Evolutionary conservation across 1,140 invertebrate species (phyloP), one percentile per base, ranked within the genome.

Genomic region (Temnothorax nylanderi): DNA sequence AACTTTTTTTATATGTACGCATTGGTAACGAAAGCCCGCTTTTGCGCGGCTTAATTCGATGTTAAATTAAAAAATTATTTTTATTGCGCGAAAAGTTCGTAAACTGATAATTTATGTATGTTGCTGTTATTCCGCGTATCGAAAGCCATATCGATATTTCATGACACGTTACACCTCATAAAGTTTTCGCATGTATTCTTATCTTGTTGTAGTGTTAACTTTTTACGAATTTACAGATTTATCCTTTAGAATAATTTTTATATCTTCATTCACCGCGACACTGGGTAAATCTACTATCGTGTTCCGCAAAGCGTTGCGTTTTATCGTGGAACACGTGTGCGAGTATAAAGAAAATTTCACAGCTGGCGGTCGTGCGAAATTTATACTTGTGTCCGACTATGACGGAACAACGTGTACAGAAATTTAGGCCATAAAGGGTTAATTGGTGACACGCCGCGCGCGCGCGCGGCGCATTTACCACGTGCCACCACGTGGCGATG

Each of bases 341-440:
- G n/a, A 32, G 8, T 32, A 37, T 26, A 21, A 41, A 85, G 64
- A 85, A 77, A 88, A 77, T 88, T 71, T 44, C 41, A 58, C 56
- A 54, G 21, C 65, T 18, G 41, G 60, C 6, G n/a, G 41, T 13
- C 34, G 37, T 16, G 69, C n/a, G 32, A 75, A 74, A 75, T 62
- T 69, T 60, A 34, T 75, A 41, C 65, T 82, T 37, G 78, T 82
- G 67, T 60, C 67, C 37, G 67, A n/a, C 67, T 34, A 34, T 37
- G 26, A 69, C 54, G 54, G 72, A 21, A 47, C 26, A 60, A 34
- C 44, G 54, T 37, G 78, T 62, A 74, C 80, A 49, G 69, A 84
- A 84, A 84, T 84, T 75, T 84, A n/a, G 80, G 41, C 54, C 54
- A 49, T 88, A 80, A 88, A 89, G 88, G 87, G 81, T 89, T 88